Base-by-base conservation (phyloP, 1,140 invertebrate species). In the Aphaenogaster floridana region DNA sequence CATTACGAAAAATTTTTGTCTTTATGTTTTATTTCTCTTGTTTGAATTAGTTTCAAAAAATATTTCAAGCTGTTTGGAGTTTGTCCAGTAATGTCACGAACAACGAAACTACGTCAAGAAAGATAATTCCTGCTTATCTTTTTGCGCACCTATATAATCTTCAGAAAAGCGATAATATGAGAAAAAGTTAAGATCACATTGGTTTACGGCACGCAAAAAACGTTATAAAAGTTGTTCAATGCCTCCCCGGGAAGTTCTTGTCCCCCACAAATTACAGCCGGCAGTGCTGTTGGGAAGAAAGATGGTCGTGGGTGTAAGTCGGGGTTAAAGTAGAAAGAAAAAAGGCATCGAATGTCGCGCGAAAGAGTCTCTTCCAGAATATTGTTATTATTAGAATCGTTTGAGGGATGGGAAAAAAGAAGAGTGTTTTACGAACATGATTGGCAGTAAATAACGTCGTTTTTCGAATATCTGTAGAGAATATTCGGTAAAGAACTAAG, bases 221-320 rank as follows among this genome's bases (percentile, higher is more conserved):
- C 68, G 48, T 83, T 59, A 72, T 83, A 83, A 83, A 61, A 83
- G 68, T 83, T 83, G 80, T 61, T 83, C 68, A 61, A 74, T 83
- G 80, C 42, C 68, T 61, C 28, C 9, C 50, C n/a, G 54, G 28
- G 17, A 83, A 83, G 68, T 83, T 83, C 52, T 83, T 83, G 39
- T 83, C 42, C 48, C 15, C 68, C 54, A 83, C 80, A 83, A 74
- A 83, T 83, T 74, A 83, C 68, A 83, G 52, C 80, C 52, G 11
- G 68, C 68, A 57, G 42, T 74, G 42, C 80, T 74, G 42, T 74
- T 83, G 17, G 79, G 54, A 83, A 83, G 80, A 83, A 74, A 72
- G 80, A 83, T 83, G 79, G 66, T 64, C 79, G 21, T 72, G 79
- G 61, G 39, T 57, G 39, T 71, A 71, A 81, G 50, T 72, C 34